phyloP scores from a whole-genome alignment of 1,140 invertebrate species.

The Sarcophaga peregrina region DNA sequence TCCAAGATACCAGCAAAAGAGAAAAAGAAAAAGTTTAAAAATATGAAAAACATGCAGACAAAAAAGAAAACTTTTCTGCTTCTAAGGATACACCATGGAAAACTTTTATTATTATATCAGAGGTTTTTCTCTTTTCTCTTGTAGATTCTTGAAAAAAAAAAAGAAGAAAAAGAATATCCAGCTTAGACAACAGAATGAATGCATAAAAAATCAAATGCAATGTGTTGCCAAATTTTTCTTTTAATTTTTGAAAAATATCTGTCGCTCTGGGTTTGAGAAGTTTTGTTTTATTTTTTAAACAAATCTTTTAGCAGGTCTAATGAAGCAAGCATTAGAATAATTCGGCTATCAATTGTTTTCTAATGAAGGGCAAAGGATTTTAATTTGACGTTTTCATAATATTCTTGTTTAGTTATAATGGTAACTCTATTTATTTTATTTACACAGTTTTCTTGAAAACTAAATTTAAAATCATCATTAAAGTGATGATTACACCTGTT shows the following conservation, averaged over 20 bases:
- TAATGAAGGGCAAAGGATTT: too few relatives aligned
- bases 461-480: not conserved
- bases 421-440: too few relatives aligned
- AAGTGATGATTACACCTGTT: not conserved
- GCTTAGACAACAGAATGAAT: too few relatives aligned
- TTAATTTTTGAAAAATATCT: not conserved
- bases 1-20: not conserved
- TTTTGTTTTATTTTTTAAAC: too few relatives aligned
- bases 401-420: too few relatives aligned
- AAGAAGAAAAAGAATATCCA: too few relatives aligned
- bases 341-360: too few relatives aligned
- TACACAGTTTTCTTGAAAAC: not conserved
- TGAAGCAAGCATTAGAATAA: too few relatives aligned
- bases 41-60: not conserved
- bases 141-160: too few relatives aligned
- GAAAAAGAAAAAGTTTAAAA: not conserved
- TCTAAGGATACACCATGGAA: not conserved
- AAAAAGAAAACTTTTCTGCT: not conserved
- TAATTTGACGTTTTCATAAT: too few relatives aligned
- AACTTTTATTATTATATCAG: not conserved
- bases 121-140: not conserved
- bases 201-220: not conserved
- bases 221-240: constrained; percentile 1
- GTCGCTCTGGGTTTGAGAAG: not conserved
- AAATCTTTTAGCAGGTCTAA: too few relatives aligned